Base-by-base conservation (phyloP, 2,113 vertebrate genomes). In the Pelvicachromis taeniatus region DNA sequence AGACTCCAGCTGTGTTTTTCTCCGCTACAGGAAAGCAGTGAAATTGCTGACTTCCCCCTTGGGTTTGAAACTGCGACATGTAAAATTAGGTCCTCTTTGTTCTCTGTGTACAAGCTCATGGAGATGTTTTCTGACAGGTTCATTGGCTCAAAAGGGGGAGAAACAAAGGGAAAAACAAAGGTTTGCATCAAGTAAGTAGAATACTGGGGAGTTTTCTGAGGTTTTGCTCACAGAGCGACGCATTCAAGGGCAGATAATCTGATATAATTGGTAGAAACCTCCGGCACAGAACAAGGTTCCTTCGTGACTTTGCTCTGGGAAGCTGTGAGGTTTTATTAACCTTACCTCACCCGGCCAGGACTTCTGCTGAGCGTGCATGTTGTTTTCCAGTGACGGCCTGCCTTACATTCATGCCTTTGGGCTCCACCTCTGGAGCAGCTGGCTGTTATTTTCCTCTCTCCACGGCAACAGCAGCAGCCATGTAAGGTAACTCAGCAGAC, bases 401-500 rank as follows among this genome's bases (percentile, higher is more conserved):
- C 83, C 52, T 87, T 79, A 42, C 81, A 63, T 84, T 89, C 84
- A 56, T 29, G 42, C 2, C 1, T 56, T 21, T 52, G 54, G 77
- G 81, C 70, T 83, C 88, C 84, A 82, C 77, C 85, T 86, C 87
- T 81, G 87, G 79, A 89, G 40, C 84, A 88, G 84, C 86, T 88
- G 88, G 83, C 80, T 84, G 59, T 45, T 80, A 77, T 80, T 82
- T 55, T 65, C 31, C 16, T 85, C 63, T 85, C 2, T 85, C 56
- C 65, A 70, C 50, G 6, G 83, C 82, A 87, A 86, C 86, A 38
- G 77, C 80, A 40, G 78, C 48, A 26, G 81, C 53, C 70, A 52
- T 52, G 19, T 84, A 68, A 87, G 85, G 85, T 75, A 90, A 80
- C 80, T 14, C 70, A 2, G 80, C 80, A 68, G 80, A 88, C 48